Evolutionary conservation across 2,888 invertebrate species (phyloP).

Genomic region (Sphaerophoria rueppellii): DNA sequence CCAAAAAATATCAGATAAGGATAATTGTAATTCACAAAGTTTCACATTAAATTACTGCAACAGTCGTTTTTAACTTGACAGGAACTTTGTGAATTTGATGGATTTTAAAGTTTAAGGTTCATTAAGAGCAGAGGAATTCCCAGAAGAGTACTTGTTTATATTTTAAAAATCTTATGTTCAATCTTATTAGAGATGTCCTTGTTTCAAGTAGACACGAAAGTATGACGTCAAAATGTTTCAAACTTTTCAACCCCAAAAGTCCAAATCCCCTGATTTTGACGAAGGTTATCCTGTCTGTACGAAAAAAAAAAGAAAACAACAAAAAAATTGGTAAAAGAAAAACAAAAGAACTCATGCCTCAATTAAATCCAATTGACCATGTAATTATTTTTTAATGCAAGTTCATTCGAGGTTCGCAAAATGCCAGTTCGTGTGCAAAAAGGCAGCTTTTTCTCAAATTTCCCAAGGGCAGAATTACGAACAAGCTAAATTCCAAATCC

Average conservation of each 20-base stretch:
- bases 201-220: neutral
- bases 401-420: slow-evolving; percentile 20
- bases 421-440: slow-evolving; percentile 11
- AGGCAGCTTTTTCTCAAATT: slow-evolving; percentile 26
- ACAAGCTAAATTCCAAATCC: slow-evolving; percentile 9
- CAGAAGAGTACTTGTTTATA: too few species aligned
- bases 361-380: slow-evolving; percentile 56
- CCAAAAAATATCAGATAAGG: too few species aligned
- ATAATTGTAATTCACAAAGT: too few species aligned
- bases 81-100: too few species aligned
- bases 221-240: neutral
- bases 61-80: too few species aligned
- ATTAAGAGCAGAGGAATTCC: too few species aligned
- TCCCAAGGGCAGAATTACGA: slow-evolving; percentile 35
- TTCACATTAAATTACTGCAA: too few species aligned
- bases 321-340: too few species aligned
- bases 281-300: slow-evolving; percentile 3
- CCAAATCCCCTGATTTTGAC: neutral
- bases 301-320: neutral
- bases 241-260: neutral
- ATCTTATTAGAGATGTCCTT: neutral
- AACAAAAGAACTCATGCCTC: slow-evolving; percentile 26
- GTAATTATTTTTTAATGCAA: slow-evolving; percentile 60
- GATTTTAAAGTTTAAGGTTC: too few species aligned
- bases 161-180: neutral